These are phyloP conservation scores for Drosophila fulvimacula DNA, from an alignment of 2,888 invertebrate genomes.

Conservation along the genomic window DNA sequence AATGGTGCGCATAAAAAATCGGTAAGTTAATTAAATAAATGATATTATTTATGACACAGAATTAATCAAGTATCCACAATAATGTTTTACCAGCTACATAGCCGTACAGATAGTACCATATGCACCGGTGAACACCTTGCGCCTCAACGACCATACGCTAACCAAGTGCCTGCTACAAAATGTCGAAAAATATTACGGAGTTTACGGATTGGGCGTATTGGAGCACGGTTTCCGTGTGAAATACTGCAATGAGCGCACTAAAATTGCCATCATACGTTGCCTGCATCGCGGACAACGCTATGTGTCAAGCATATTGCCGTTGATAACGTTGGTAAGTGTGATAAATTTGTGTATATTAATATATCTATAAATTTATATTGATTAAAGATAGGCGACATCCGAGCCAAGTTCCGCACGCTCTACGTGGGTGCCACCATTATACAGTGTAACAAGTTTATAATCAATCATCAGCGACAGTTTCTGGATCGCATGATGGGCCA, in stretches of 20 bases:
- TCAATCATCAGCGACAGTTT: conserved; percentile 88
- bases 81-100: conserved; percentile 86
- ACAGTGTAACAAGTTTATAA: conserved; percentile 91
- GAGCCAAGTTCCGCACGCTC: conserved; percentile 88
- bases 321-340: conserved; percentile 86
- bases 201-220: conserved; percentile 90
- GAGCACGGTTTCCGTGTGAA: conserved; percentile 90
- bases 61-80: not conserved
- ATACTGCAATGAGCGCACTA: conserved; percentile 91
- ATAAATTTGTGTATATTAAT: not conserved
- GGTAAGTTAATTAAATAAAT: conserved; percentile 83
- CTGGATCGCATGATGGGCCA: conserved; percentile 88
- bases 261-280: conserved; percentile 89
- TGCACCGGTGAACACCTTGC: conserved; percentile 81
- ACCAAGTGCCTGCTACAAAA: conserved; percentile 86
- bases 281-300: conserved; percentile 91
- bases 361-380: not conserved
- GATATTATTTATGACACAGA: conserved; percentile 2
- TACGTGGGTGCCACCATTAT: conserved; percentile 92
- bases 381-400: conserved; percentile 86
- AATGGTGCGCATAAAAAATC: conserved; percentile 89
- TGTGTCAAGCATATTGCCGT: conserved; percentile 89
- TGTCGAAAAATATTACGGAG: conserved; percentile 90
- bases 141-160: conserved; percentile 85
- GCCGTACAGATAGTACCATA: conserved; percentile 88